Evolutionary conservation across 2,113 vertebrate genomes (phyloP).

Genomic region (Elanus axillaris): DNA sequence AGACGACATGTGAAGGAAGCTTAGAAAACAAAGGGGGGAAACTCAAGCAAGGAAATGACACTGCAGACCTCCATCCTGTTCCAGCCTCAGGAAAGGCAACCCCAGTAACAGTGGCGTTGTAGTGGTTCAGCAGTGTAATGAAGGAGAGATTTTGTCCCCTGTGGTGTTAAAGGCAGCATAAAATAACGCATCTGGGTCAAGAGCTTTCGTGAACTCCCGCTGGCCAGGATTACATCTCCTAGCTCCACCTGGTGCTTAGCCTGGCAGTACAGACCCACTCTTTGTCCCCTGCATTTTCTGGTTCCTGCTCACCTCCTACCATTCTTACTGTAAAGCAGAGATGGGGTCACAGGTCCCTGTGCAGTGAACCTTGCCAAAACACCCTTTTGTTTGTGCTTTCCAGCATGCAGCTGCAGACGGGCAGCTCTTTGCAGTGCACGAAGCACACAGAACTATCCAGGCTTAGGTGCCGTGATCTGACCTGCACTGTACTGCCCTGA

Average conservation of each 20-base stretch:
- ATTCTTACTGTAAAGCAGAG: background rate
- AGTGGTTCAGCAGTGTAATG: background rate
- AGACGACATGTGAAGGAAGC: background rate
- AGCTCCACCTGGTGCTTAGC: background rate
- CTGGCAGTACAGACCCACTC: background rate
- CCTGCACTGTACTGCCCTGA: background rate
- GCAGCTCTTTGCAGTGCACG: background rate
- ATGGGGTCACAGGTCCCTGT: background rate
- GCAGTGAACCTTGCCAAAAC: background rate
- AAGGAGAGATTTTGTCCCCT: background rate
- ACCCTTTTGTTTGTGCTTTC: background rate
- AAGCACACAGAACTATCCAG: conserved; percentile 69
- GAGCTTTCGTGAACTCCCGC: background rate
- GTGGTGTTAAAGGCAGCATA: background rate
- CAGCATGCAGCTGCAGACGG: conserved; percentile 65
- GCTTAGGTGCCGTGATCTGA: conserved; percentile 13
- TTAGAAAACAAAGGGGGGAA: background rate
- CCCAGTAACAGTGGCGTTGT: rapidly evolving
- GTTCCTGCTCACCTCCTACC: background rate
- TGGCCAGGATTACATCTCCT: background rate
- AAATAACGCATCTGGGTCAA: background rate
- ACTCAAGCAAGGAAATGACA: background rate
- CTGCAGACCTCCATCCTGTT: background rate
- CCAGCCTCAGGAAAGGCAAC: background rate
- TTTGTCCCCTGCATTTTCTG: background rate